Evolutionary conservation across 2,888 invertebrate genomes (phyloP), one percentile per base, ranked within the genome.

Genomic region (Neoitamus cyanurus): DNA sequence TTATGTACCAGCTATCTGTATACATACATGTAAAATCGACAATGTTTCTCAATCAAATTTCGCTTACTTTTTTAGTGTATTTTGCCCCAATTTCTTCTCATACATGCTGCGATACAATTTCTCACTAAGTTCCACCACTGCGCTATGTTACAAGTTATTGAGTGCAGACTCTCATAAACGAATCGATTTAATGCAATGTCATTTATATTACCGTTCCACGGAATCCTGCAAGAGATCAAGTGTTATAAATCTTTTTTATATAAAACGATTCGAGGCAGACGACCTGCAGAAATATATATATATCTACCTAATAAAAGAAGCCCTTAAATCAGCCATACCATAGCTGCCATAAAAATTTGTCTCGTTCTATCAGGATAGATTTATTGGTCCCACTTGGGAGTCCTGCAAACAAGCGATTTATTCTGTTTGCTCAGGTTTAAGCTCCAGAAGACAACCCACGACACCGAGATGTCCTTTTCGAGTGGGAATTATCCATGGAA

Each of bases 291-390:
- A 20, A 75, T 15, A 37, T 9, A 58, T 58, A 25, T 58, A 58
- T 58, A 58, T 58, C 20, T 25, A 58, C 9, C 42, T 75, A 75
- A 75, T 75, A 75, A 37, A 37, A 37, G 36, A 75, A 75, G 75
- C 36, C 75, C 75, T 75, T 75, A 75, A 75, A 75, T 75, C 75
- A 75, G 37, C 75, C 75, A 75, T 75, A 20, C 75, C 75, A 75
- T 75, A 20, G 75, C 75, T 75, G 75, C 75, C 36, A 75, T 75
- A 75, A 75, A 75, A 75, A 75, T 75, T 75, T 75, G 75, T 75
- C 75, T 75, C 75, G 36, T 75, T 75, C 36, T 37, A 75, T 37
- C 37, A n/a, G 36, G 34, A 37, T 75, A 75, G 75, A 75, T 75
- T 75, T 75, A 75, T 75, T 34, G 75, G 34, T 75, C 75, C 75